Percentiles rank a stretch among this genome's conserved stretches.
These are phyloP conservation scores for Drosophila melanogaster DNA, from an alignment of 1,140 invertebrate genomes.

Conservation along the genomic window DNA sequence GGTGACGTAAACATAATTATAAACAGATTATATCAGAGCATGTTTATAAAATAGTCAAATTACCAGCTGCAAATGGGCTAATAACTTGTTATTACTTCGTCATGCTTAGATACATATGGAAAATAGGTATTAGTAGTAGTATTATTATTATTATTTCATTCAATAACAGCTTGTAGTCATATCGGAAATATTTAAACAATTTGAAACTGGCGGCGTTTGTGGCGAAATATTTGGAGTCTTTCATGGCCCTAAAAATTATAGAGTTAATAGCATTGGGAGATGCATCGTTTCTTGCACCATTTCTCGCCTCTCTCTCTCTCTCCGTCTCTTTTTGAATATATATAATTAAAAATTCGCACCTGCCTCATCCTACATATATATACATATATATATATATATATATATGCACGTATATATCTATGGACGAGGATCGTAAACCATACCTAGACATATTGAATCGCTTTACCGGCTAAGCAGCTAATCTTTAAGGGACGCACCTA, in stretches of 20 bases:
- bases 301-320: constrained; percentile 4
- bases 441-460: constrained; percentile 2
- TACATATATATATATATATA: no score
- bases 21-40: constrained; percentile 13
- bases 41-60: background rate
- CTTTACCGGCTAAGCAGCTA: constrained; percentile 18
- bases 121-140: no score
- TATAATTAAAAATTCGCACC: background rate
- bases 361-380: constrained; percentile 8
- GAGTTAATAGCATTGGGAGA: background rate
- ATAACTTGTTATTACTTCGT: constrained; percentile 3
- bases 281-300: constrained; percentile 9
- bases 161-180: no score
- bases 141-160: no score
- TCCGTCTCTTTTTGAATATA: background rate
- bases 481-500: constrained; percentile 56
- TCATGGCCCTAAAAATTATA: background rate
- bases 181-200: no score
- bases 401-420: constrained; percentile 13
- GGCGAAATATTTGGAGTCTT: no score
- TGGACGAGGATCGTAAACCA: constrained; percentile 17
- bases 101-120: constrained; percentile 1
- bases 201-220: no score
- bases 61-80: constrained; percentile 6
- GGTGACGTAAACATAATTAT: constrained; percentile 17